Conservation (phyloP, 2,797 vertebrate genomes). For the Limnodromus scolopaceus region DNA sequence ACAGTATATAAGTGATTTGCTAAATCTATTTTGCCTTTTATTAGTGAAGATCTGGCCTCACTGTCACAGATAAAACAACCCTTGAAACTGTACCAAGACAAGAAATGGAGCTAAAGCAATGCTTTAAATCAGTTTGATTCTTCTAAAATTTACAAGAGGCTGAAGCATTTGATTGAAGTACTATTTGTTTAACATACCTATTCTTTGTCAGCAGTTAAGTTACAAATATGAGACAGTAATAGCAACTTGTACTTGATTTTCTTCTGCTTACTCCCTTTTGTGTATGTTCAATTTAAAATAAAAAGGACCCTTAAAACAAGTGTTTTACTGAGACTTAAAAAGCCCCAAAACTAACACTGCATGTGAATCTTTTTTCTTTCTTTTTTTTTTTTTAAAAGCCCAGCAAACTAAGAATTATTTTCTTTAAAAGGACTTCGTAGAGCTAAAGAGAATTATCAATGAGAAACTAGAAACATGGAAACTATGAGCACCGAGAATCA, state of each 20-base stretch:
- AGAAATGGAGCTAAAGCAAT: neutral
- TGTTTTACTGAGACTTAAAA: neutral
- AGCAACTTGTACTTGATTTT: neutral
- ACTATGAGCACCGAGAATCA: neutral
- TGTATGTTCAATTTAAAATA: neutral
- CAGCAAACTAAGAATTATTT: neutral
- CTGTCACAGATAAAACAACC: neutral
- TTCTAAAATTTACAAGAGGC: neutral
- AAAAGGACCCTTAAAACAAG: neutral
- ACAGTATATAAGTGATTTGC: neutral
- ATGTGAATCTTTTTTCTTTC: neutral
- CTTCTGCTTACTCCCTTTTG: neutral
- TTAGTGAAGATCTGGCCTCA: neutral
- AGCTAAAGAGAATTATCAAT: neutral
- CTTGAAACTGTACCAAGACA: neutral
- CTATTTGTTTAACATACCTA: neutral
- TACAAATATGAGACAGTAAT: neutral
- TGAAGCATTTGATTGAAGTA: neutral
- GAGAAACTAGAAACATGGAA: neutral
- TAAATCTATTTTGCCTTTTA: neutral
- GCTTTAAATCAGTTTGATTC: neutral
- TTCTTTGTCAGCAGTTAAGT: neutral
- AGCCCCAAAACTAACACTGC: neutral
- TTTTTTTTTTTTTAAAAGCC: neutral
- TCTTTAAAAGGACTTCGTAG: neutral